Conservation (phyloP, 2,888 invertebrate genomes). For the Agriopis marginaria region DNA sequence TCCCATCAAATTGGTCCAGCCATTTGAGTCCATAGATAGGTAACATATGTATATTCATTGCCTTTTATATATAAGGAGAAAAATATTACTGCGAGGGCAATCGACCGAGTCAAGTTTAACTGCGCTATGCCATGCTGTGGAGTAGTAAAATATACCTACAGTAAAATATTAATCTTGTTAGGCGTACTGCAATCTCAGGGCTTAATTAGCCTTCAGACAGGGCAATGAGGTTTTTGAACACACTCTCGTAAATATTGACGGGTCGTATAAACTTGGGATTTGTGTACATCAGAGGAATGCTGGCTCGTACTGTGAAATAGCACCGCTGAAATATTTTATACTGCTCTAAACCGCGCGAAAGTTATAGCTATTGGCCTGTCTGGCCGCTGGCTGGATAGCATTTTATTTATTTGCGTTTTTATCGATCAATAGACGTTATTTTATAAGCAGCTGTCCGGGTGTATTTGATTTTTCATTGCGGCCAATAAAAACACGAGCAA, state of each 20-base stretch:
- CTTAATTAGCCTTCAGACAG: constrained; percentile 44
- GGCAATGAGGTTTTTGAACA: constrained; percentile 44
- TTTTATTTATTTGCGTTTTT: constrained; percentile 49
- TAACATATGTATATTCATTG: too few relatives aligned
- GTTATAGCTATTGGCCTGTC: constrained; percentile 59
- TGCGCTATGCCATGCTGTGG: constrained; percentile 5
- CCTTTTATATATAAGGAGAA: too few relatives aligned
- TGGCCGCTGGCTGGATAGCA: constrained; percentile 43
- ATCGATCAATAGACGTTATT: constrained; percentile 29
- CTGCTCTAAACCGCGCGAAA: constrained; percentile 54
- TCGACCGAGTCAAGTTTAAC: constrained; percentile 27
- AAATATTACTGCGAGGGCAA: constrained; percentile 22
- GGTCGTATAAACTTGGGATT: constrained; percentile 54
- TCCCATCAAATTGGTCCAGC: too few relatives aligned
- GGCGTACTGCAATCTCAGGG: constrained; percentile 27
- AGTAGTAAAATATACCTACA: constrained; percentile 17
- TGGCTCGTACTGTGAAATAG: constrained; percentile 55
- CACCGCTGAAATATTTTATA: constrained; percentile 61
- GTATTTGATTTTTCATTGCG: constrained; percentile 27
- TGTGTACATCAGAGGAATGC: constrained; percentile 51
- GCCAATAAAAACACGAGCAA: constrained; percentile 35
- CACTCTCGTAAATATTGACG: constrained; percentile 53
- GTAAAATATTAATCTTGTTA: constrained; percentile 36
- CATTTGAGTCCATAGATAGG: too few relatives aligned
- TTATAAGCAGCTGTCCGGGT: constrained; percentile 32